Base-by-base conservation (phyloP, 2,888 invertebrate species). In the Pelosia muscerda region DNA sequence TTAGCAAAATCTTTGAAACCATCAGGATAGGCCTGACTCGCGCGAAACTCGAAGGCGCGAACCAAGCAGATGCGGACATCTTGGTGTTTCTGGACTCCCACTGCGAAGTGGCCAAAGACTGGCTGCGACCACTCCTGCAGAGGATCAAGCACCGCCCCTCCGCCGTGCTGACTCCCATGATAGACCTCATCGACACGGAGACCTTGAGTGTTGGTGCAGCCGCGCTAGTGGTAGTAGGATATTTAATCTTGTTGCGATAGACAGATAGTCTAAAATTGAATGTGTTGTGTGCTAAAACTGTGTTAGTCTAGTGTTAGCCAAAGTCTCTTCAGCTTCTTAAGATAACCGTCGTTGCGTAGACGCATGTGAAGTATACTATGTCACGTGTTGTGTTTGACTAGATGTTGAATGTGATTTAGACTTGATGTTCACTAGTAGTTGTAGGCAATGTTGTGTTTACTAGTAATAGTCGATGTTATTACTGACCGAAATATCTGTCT, bases 31-130 rank as follows among this genome's bases (percentile, higher is more conserved):
- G 61, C 61, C 26, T 61, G 26, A 61, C 22, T 2, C 22, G 61
- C n/a, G 61, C 61, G n/a, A 49, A 98, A 49, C 93, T 99, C 75
- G 97, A 97, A 63, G 99, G 99, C 57, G 99, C 99, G 2, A 95
- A 97, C 71, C 96, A 95, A 69, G 98, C 99, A 1, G 87, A 82
- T 0, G 98, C 97, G 0, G 97, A 98, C 84, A 97, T 97, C 26
- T 90, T 98, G 65, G 96, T 98, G 59, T 98, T 99, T 90, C 94
- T 98, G 73, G 99, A 99, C 93, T 97, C 98, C 1, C 98, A 99
- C 90, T 98, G 98, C 90, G 98, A 99, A 94, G 96, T 96, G 2
- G 96, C 96, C 68, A 89, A 91, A 38, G 96, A 97, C 77, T 98
- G 98, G 98, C 95, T 98, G 72, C 97, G 99, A 85, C 99, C 99